phyloP scores from a whole-genome alignment of 2,113 vertebrate genomes.

The Istiophorus platypterus region DNA sequence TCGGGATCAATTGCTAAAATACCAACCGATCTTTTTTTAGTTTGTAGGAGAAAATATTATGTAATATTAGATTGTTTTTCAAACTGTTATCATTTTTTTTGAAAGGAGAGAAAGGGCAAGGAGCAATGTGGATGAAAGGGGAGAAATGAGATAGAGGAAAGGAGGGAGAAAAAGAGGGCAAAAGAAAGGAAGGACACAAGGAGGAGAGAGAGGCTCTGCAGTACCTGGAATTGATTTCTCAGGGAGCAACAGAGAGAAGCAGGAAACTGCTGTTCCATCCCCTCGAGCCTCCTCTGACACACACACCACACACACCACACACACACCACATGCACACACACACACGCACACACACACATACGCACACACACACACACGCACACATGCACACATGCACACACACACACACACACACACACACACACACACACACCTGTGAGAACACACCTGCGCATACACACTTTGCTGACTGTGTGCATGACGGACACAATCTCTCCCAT shows the following conservation, averaged over 20 bases:
- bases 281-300: constrained; percentile 52
- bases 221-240: constrained; percentile 73
- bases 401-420: constrained; percentile 1
- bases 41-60: neutral
- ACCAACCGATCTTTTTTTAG: neutral
- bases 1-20: constrained; percentile 25
- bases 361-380: constrained; percentile 33
- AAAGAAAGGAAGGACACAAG: constrained; percentile 32
- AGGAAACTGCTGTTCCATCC: constrained; percentile 60
- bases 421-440: constrained; percentile 29
- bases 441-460: constrained; percentile 49
- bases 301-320: constrained; percentile 40
- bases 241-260: constrained; percentile 57
- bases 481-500: constrained; percentile 11
- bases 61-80: constrained; percentile 1
- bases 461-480: constrained; percentile 55
- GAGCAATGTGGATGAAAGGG: constrained; percentile 11
- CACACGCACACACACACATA: no score
- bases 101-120: neutral
- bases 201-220: constrained; percentile 54
- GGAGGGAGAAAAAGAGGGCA: constrained; percentile 4
- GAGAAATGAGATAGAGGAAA: neutral
- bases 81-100: neutral
- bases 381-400: no score
- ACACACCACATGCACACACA: neutral